Base-by-base conservation (phyloP, 2,888 invertebrate genomes). In the Pyrrhosoma nymphula region DNA sequence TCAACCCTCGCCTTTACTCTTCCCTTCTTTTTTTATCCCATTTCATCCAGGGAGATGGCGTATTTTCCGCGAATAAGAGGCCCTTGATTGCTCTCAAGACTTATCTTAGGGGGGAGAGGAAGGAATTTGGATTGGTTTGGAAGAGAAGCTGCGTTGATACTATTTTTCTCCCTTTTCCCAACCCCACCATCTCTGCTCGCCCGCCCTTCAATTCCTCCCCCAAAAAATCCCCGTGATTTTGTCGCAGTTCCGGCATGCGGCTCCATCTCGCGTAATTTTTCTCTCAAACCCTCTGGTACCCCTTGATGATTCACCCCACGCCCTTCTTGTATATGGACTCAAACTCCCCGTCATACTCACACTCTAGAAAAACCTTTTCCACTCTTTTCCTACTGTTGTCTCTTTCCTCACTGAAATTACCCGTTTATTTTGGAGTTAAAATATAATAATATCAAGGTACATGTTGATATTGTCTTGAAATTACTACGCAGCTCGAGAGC, bases 31-130 rank as follows among this genome's bases (percentile, higher is more conserved):
- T 69, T 82, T 82, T 82, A 35, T 82, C 35, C 82, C 82, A 82
- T 82, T 82, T 82, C 82, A 82, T 82, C 82, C 82, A 18, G 69
- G 1, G 69, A 26, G 69, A 69, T 26, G 69, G 69, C 82, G 82
- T 35, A 82, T 82, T 35, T 82, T 82, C 82, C 16, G 35, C 35
- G 82, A 82, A 82, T 82, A 82, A 82, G 82, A 82, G 82, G 18
- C 1, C 82, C 82, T 82, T 82, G 82, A 82, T 82, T 82, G 82
- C 82, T 82, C 82, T 35, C 35, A 82, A 35, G 82, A 82, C 82
- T 82, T 82, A 82, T 35, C 35, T 82, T 82, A 82, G 82, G 82
- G 3, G 82, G 35, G 3, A 35, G 82, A 3, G 82, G 82, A 82
- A 82, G 82, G 30, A 82, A 16, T 82, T 82, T 82, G 82, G 35